A percentile compares a stretch with the other conserved stretches of the same genome.
Evolutionary conservation across 1,140 invertebrate genomes (phyloP).

Genomic region (Drosophila parvula): DNA sequence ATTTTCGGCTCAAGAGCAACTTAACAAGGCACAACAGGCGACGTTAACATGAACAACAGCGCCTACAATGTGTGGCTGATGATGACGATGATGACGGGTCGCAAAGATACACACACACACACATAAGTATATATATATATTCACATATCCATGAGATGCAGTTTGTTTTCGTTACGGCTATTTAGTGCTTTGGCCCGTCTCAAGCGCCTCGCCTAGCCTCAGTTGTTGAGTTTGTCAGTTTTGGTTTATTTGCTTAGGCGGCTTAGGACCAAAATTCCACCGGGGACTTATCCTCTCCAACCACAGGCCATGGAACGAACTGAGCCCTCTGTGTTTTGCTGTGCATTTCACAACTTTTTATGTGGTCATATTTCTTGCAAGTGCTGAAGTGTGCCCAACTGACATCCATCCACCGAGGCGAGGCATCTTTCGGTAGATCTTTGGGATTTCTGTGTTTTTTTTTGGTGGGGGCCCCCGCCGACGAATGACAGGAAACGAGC

Average conservation of each 20-base stretch:
- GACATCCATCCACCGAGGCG: conserved; percentile 1
- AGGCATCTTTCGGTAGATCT: conserved; percentile 1
- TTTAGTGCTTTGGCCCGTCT: conserved; percentile 58
- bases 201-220: conserved; percentile 47
- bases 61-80: conserved; percentile 39
- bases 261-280: conserved; percentile 48
- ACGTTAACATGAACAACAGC: conserved; percentile 16
- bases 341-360: conserved; percentile 71
- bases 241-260: conserved; percentile 72
- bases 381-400: conserved; percentile 66
- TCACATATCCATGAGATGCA: conserved; percentile 30
- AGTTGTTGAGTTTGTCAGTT: conserved; percentile 33
- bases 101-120: not conserved
- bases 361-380: conserved; percentile 74
- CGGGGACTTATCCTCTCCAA: conserved; percentile 42
- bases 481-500: conserved; percentile 51
- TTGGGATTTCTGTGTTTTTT: not conserved
- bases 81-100: conserved; percentile 27
- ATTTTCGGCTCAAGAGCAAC: conserved; percentile 44
- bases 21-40: conserved; percentile 37
- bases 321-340: conserved; percentile 32
- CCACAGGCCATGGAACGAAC: not conserved
- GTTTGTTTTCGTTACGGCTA: conserved; percentile 67
- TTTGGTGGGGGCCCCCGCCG: not conserved
- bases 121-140: not conserved